Evolutionary conservation across 2,113 vertebrate genomes (phyloP), one percentile per base, ranked within the genome.

Genomic region (Ardeotis arabs): DNA sequence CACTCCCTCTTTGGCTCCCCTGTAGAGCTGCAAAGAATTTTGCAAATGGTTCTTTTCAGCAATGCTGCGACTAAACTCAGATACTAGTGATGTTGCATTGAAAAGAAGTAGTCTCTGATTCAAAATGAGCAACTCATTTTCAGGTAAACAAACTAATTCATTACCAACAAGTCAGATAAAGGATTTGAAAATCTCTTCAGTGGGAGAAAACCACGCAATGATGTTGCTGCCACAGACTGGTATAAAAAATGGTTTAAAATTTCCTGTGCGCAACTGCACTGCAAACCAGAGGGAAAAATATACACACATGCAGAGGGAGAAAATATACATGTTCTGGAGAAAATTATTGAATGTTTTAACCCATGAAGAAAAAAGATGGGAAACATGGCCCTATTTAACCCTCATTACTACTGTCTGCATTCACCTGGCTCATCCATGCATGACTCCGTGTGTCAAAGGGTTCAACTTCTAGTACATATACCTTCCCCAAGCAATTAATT

Each of bases 41-140:
- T 58, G 47, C 22, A 67, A 66, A 68, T 3, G 6, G 39, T 50
- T 41, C 49, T 58, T 76, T 74, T 47, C 55, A 67, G 58, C 62
- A 81, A 2, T 58, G 80, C 66, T 64, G 24, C 25, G 21, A 12
- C 45, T 39, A 10, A 64, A 17, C 37, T 44, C 21, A 6, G 33
- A 33, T 10, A 23, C 50, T 73, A 11, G 62, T 1, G 11, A 16
- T 7, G 47, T 0, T 17, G 39, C 8, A 3, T 0, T 31, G 58
- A 35, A 50, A 93, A 73, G 66, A 58, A 81, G 52, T 85, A 31
- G 4, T 22, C 49, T 37, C 50, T 55, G 44, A 14, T 29, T 67
- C 52, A 55, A 63, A 90, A 82, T 2, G 3, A 85, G 19, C 23
- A 53, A 17, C 19, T 20, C 5, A 5, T 39, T 62, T 89, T 15